These are phyloP conservation scores for Xerus rutilus DNA, from an alignment of 2,797 vertebrate species.

Conservation along the genomic window DNA sequence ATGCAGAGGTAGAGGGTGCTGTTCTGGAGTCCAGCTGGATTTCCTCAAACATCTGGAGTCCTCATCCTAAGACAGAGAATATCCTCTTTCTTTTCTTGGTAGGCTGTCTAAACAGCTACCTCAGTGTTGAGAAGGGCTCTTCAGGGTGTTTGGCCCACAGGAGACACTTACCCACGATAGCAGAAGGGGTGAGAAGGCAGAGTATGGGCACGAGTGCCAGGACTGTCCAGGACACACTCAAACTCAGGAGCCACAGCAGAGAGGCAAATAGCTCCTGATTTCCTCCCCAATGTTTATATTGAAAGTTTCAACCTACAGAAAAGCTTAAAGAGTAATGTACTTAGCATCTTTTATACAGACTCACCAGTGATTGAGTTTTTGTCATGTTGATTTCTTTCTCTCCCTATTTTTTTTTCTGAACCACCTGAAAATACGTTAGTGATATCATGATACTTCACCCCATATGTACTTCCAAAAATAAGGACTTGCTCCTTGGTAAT, in stretches of 20 bases:
- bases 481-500: background rate
- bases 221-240: background rate
- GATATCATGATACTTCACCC: background rate
- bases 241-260: background rate
- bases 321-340: background rate
- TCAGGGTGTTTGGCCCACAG: too few relatives aligned
- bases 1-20: too few relatives aligned
- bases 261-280: background rate
- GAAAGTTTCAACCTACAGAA: background rate
- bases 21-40: background rate
- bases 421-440: background rate
- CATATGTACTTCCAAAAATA: background rate
- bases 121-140: background rate
- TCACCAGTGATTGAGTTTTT: background rate
- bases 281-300: background rate
- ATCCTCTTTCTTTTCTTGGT: too few relatives aligned
- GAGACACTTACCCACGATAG: fast-evolving
- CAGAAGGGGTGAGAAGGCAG: background rate
- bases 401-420: background rate
- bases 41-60: background rate
- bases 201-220: background rate
- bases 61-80: background rate
- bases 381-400: background rate
- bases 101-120: background rate
- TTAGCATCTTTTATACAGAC: background rate